Conservation (phyloP, 2,888 invertebrate species). For the Phania funesta region DNA sequence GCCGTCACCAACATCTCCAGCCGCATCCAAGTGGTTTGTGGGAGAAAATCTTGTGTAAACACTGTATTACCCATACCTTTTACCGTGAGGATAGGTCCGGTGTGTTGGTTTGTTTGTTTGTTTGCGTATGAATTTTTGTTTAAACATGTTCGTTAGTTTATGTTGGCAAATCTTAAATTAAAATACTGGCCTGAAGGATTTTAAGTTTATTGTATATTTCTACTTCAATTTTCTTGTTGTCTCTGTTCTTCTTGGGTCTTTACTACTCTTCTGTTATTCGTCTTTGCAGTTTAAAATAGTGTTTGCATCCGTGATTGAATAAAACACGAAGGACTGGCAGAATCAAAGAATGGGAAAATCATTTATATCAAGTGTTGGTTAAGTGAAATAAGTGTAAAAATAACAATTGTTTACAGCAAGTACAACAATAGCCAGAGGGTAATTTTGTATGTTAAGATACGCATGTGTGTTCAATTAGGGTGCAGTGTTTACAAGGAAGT, state of each 20-base stretch:
- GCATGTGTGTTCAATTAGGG: background rate
- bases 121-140: constrained; percentile 62
- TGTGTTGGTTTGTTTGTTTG: constrained; percentile 38
- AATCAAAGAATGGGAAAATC: constrained; percentile 31
- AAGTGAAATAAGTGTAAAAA: constrained; percentile 67
- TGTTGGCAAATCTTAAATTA: constrained; percentile 66
- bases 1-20: constrained; percentile 28
- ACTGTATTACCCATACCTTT: background rate
- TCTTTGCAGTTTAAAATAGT: constrained; percentile 35
- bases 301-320: constrained; percentile 36
- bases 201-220: constrained; percentile 51
- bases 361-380: constrained; percentile 63
- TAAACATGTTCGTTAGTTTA: constrained; percentile 62
- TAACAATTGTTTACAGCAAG: constrained; percentile 61
- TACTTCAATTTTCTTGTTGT: constrained; percentile 1
- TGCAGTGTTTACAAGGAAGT: background rate
- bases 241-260: background rate
- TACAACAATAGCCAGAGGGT: constrained; percentile 42
- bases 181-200: constrained; percentile 66
- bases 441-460: constrained; percentile 27
- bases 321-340: background rate
- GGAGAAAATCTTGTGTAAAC: constrained; percentile 56
- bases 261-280: constrained; percentile 1
- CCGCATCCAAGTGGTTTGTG: background rate
- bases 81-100: constrained; percentile 31